Evolutionary conservation across 2,797 vertebrate genomes (phyloP), one percentile per base, ranked within the genome.

Genomic region (Cuculus canorus): DNA sequence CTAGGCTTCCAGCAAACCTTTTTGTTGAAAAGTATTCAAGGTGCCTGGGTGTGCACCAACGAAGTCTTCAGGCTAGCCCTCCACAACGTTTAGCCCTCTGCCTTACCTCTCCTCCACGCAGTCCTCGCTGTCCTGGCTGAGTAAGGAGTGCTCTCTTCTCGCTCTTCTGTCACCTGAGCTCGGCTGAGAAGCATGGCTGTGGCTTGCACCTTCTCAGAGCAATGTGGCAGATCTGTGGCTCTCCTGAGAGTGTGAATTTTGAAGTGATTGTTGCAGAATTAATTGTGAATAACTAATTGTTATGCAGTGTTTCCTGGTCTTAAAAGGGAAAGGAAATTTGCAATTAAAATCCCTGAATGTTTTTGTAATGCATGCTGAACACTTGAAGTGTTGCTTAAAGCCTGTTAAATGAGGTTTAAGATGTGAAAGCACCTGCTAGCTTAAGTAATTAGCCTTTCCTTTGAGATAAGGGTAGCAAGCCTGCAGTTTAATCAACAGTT

Each of bases 41-140:
- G 93, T 97, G 97, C 97, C 71, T 98, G 98, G 98, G 98, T 98
- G 75, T 98, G 98, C 96, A 98, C 97, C 97, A 98, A 98, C 21
- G 97, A 98, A 95, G 96, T 98, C 98, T 98, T 98, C 98, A 98
- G 98, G 97, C 98, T 98, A 97, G 96, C 97, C 45, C 97, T 98
- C 59, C 98, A 98, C 98, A 98, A 98, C 97, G 59, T 97, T 77
- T 98, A 97, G 96, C 93, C 81, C 88, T 91, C 66, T 97, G 89
- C 85, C 92, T 81, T 83, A 22, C 85, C 84, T 77, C 91, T 72
- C 85, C 61, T 86, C 95, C 88, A 39, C n/a, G 76, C 96, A 89
- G 79, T 96, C 96, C 94, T 95, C 71, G 41, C 96, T 95, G 96
- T 72, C 91, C 93, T 70, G 85, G 71, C 90, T 91, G 92, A 97